These are phyloP conservation scores for Alsophila aescularia DNA, from an alignment of 2,888 invertebrate genomes.

Conservation along the genomic window DNA sequence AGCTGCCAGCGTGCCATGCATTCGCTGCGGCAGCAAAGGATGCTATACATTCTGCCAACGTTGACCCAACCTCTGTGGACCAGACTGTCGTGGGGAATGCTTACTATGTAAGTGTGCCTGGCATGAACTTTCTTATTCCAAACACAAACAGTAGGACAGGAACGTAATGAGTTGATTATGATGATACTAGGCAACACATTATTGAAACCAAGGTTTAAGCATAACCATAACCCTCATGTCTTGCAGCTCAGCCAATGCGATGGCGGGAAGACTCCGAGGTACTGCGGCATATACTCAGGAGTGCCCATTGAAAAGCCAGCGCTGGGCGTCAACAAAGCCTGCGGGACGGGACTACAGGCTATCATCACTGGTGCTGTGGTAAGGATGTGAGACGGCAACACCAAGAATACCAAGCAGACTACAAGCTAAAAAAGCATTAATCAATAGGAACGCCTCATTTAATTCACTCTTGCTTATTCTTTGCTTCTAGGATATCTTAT, in stretches of 20 bases:
- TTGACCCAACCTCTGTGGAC: constrained; percentile 61
- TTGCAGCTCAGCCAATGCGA: constrained; percentile 90
- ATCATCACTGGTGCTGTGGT: constrained; percentile 94
- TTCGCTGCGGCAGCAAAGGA: constrained; percentile 73
- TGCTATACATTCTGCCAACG: constrained; percentile 58
- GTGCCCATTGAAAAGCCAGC: constrained; percentile 95
- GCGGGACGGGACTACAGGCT: constrained; percentile 98
- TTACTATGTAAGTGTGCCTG: constrained; percentile 56
- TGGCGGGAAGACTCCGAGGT: constrained; percentile 94
- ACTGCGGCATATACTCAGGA: constrained; percentile 92
- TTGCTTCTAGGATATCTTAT: constrained; percentile 89
- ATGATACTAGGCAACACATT: too few species aligned
- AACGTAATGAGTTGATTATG: too few species aligned
- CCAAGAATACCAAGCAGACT: too few species aligned
- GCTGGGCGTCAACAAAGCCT: constrained; percentile 94
- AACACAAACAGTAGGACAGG: too few species aligned
- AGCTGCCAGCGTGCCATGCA: constrained; percentile 65
- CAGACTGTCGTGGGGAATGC: constrained; percentile 71
- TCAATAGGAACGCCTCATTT: too few species aligned
- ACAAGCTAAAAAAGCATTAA: too few species aligned
- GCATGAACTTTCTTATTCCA: neutral
- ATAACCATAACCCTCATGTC: neutral
- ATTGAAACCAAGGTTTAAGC: too few species aligned
- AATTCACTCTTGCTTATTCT: neutral
- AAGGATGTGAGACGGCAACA: too few species aligned